Evolutionary conservation across 2,888 invertebrate genomes (phyloP), one percentile per base, ranked within the genome.

Genomic region (Dermolepida albohirtum): DNA sequence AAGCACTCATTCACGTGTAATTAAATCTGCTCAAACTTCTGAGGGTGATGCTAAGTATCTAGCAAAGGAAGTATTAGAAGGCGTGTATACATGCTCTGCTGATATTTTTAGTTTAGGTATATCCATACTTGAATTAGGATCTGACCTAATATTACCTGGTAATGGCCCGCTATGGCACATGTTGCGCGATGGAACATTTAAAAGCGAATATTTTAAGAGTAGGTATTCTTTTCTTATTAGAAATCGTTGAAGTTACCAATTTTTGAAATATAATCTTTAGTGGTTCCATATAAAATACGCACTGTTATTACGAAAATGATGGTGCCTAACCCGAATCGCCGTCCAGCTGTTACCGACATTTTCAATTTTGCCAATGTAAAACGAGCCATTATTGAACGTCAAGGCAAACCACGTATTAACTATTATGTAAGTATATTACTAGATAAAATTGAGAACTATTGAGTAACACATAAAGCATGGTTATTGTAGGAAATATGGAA

Each of bases 31-130:
- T 12, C 8, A 57, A 6, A 40, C 47, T 10, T 87, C 87, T 6
- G 92, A 93, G 82, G 93, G 93, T 0, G 93, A 93, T 81, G 88
- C 90, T 0, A 89, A 90, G 72, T 93, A 93, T 79, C 83, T 93
- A 74, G 92, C 93, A 0, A 87, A 89, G 27, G 93, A 93, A 83
- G 84, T 92, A 16, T 83, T 93, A 78, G 85, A 88, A 70, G 88
- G 87, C 14, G 82, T 84, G 43, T 90, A 90, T 78, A 87, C 89
- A 1, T 88, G 89, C 74, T 87, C 90, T 16, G 92, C 91, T 17
- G 93, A 94, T 81, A 88, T 93, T 50, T 92, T 91, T 78, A 89
- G 91, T 76, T 81, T 94, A 52, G 93, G 92, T 2, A 88, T 93
- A 72, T 88, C 90, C 4, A 86, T 92, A 70, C 79, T 93, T 59